Evolutionary conservation across 2,797 vertebrate genomes (phyloP), one percentile per base, ranked within the genome.

Genomic region (Salarias fasciatus): DNA sequence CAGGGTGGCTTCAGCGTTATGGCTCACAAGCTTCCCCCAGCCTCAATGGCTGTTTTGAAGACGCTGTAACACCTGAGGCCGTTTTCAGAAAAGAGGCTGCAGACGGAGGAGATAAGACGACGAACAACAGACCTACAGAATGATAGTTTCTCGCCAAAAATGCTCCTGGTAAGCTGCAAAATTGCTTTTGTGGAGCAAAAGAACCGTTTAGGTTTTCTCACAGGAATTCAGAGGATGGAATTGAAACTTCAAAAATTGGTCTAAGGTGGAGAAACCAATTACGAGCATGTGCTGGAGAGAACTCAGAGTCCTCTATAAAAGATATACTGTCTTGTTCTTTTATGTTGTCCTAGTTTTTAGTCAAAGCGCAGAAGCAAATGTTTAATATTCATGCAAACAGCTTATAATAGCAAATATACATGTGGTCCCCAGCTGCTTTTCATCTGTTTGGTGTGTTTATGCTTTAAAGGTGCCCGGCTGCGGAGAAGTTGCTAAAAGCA

Each of bases 61-160:
- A 69, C 46, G 60, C 8, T 1, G 57, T 37, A 66, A 75, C 62
- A 82, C 63, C 71, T 63, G 54, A 75, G 69, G 73, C 66, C 69
- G 63, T 68, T n/a, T 58, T 53, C 33, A 35, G 45, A 64, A 54
- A 54, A 53, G 13, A 53, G 9, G 44, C 35, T 6, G 13, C 53
- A 54, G 37, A 45, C 8, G 65, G 28, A 54, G 38, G 6, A 41
- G 38, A 12, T 28, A 24, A 14, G n/a, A 28, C 41, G 11, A 24
- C 5, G 6, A 12, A 45, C 60, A 18, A 1, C 13, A 35, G 30
- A 45, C 52, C 12, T 24, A 24, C 24, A 24, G 18, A 24, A 3
- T 24, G 18, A 24, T 24, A 24, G 18, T 24, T 24, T 24, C 18
- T 24, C 18, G 24, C 18, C 18, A 24, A 24, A 24, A 24, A 24